phyloP scores from a whole-genome alignment of 2,797 vertebrate genomes.

The Pampus argenteus region DNA sequence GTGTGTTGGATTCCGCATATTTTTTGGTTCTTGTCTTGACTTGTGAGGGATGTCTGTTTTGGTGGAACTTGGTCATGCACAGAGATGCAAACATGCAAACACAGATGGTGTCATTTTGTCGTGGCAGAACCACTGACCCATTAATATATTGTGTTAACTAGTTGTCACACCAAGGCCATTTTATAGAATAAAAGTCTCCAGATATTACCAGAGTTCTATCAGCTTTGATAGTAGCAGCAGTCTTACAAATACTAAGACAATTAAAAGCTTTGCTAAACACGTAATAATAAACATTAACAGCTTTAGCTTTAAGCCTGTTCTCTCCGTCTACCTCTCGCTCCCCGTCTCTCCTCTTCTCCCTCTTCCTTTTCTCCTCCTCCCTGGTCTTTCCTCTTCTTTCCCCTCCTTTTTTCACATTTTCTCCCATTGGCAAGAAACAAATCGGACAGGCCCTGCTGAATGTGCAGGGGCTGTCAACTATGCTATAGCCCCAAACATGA shows the following conservation, averaged over 20 bases:
- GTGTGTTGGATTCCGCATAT: slow-evolving; percentile 16
- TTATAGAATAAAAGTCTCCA: no score
- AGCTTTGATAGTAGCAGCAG: neutral
- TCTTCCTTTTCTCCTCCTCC: slow-evolving; percentile 24
- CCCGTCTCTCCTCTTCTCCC: neutral
- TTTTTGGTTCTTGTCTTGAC: neutral
- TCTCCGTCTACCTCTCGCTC: no score
- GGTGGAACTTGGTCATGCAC: neutral
- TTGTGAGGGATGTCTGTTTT: slow-evolving; percentile 1
- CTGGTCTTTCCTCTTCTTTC: slow-evolving; percentile 17
- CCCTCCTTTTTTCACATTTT: slow-evolving; percentile 29
- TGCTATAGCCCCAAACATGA: slow-evolving; percentile 76
- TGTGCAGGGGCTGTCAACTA: slow-evolving; percentile 79
- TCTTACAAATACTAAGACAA: no score
- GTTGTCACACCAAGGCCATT: neutral
- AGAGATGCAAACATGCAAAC: neutral
- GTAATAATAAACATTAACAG: neutral
- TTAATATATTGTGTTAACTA: neutral
- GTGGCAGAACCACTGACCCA: neutral
- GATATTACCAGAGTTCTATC: neutral
- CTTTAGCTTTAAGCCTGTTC: neutral
- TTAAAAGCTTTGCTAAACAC: neutral
- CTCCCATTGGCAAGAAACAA: slow-evolving; percentile 62
- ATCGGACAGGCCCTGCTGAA: slow-evolving; percentile 80
- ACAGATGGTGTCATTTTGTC: neutral